Percentiles rank a stretch among this genome's conserved stretches.
Conservation (phyloP, 2,113 vertebrate species). For the Terrapene triunguis region DNA sequence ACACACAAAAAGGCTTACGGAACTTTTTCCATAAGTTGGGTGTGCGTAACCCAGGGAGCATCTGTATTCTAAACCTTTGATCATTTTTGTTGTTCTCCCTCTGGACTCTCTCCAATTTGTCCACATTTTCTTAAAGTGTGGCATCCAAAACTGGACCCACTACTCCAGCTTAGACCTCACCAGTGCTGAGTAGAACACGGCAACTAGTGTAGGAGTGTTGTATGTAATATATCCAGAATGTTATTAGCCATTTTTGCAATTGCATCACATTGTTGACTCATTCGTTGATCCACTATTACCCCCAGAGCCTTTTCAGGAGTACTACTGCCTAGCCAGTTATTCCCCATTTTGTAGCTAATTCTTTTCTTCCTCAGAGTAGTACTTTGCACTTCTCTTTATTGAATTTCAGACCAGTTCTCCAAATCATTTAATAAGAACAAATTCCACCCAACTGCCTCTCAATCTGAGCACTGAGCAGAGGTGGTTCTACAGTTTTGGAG, state of each 20-base stretch:
- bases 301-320: neutral
- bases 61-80: too few relatives aligned
- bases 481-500: neutral
- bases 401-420: neutral
- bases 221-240: neutral
- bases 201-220: neutral
- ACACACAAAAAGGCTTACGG: too few relatives aligned
- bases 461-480: accelerated
- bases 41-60: too few relatives aligned
- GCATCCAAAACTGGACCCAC: neutral
- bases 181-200: neutral
- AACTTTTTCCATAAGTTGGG: too few relatives aligned
- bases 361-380: neutral
- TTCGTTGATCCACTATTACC: neutral
- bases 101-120: neutral
- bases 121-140: too few relatives aligned
- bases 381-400: neutral
- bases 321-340: neutral
- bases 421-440: neutral
- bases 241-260: neutral
- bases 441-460: neutral
- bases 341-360: neutral
- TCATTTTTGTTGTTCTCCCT: neutral
- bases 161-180: too few relatives aligned
- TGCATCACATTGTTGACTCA: neutral